Evolutionary conservation across 2,888 invertebrate species (phyloP).

Genomic region (Elysia crispata): DNA sequence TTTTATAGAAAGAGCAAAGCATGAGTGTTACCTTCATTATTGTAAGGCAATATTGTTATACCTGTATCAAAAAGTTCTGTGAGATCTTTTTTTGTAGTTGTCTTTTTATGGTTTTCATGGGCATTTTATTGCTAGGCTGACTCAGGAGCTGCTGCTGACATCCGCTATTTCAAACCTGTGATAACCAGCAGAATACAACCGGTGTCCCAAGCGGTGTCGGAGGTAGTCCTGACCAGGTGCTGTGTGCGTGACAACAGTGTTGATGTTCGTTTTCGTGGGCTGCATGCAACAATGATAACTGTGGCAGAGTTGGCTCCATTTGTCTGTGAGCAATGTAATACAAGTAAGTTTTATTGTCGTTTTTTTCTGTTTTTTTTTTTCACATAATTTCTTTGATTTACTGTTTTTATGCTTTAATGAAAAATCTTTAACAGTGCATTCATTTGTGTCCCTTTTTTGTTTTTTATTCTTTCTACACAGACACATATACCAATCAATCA

Average conservation of each 20-base stretch:
- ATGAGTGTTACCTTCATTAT: no score
- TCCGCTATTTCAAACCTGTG: constrained; percentile 1
- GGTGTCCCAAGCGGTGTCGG: constrained; percentile 43
- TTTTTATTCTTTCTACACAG: no score
- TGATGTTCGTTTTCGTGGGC: constrained; percentile 42
- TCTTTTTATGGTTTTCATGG: no score
- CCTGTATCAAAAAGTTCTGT: no score
- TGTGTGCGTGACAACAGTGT: constrained; percentile 52
- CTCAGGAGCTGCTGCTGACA: not conserved
- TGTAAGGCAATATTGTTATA: no score
- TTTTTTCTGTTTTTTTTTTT: not conserved
- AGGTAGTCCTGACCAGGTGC: constrained; percentile 64
- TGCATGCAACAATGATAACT: constrained; percentile 53
- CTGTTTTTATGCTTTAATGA: no score
- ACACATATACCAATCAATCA: no score
- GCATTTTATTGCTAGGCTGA: not conserved
- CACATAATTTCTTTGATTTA: no score
- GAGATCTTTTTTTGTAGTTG: no score
- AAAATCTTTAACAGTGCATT: no score
- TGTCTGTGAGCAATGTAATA: constrained; percentile 48
- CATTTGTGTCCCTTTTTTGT: no score
- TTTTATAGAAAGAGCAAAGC: no score
- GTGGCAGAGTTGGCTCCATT: constrained; percentile 51
- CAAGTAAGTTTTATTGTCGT: constrained; percentile 45
- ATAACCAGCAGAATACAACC: not conserved